phyloP scores from a whole-genome alignment of 2,113 vertebrate genomes.

The Seriola rivoliana region DNA sequence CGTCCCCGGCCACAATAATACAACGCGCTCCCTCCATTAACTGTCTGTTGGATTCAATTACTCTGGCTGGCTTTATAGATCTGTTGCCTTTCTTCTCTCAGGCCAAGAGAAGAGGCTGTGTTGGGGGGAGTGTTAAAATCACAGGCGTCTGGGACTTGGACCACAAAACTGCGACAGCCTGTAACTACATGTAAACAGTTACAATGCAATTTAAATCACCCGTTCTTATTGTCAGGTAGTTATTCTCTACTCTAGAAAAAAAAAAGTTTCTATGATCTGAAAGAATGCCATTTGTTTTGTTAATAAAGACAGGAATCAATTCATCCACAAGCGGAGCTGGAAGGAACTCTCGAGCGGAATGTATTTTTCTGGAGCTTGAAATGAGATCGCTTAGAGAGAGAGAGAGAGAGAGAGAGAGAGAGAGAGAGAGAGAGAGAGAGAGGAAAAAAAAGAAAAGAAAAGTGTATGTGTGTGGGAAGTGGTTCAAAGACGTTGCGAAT shows the following conservation, averaged over 20 bases:
- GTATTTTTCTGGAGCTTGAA: constrained; percentile 64
- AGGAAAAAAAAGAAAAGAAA: not conserved
- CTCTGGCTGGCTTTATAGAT: constrained; percentile 67
- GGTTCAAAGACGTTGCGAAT: constrained; percentile 59
- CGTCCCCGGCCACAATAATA: constrained; percentile 62
- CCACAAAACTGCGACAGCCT: constrained; percentile 18
- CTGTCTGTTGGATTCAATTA: constrained; percentile 77
- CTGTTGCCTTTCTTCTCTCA: constrained; percentile 63
- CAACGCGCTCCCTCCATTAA: constrained; percentile 66
- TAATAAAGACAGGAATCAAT: constrained; percentile 72
- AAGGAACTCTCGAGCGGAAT: constrained; percentile 54
- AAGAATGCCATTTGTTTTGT: constrained; percentile 57
- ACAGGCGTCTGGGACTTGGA: not conserved
- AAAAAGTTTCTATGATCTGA: constrained; percentile 29
- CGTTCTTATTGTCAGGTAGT: constrained; percentile 33
- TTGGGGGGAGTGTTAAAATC: constrained; percentile 35
- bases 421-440: too few relatives aligned
- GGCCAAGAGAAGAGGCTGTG: constrained; percentile 53
- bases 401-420: not conserved
- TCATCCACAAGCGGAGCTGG: constrained; percentile 43
- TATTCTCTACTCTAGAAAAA: constrained; percentile 16
- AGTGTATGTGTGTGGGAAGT: constrained; percentile 42
- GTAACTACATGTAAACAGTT: constrained; percentile 50
- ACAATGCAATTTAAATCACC: constrained; percentile 44
- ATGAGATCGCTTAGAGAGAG: constrained; percentile 61